Conservation (phyloP, 2,113 vertebrate genomes). For the Atrichornis clamosus region DNA sequence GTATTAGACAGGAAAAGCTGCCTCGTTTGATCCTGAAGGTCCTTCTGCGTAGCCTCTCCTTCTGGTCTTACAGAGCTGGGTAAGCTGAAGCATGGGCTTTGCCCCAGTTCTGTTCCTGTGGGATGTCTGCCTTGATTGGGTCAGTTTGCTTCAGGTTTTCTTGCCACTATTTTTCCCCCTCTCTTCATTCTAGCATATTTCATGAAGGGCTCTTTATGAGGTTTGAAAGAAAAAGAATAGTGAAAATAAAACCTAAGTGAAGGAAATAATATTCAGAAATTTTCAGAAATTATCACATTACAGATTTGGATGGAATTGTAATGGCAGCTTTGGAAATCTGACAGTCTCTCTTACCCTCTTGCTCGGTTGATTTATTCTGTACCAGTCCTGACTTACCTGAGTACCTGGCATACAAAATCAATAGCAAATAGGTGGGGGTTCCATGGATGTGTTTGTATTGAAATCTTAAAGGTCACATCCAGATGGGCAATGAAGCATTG, state of each 20-base stretch:
- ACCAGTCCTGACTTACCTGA: neutral
- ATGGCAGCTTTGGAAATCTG: neutral
- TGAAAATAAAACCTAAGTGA: neutral
- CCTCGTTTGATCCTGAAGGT: neutral
- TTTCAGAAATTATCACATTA: neutral
- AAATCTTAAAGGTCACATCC: neutral
- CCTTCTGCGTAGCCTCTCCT: neutral
- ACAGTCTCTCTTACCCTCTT: neutral
- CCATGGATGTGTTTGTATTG: neutral
- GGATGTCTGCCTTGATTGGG: neutral
- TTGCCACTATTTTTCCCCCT: neutral
- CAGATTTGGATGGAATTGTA: neutral
- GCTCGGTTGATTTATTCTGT: neutral
- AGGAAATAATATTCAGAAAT: neutral
- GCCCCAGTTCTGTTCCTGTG: neutral
- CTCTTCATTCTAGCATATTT: neutral
- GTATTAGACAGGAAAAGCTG: neutral
- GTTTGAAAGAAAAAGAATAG: neutral
- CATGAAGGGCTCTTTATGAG: neutral
- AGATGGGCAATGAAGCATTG: neutral
- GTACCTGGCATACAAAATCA: neutral
- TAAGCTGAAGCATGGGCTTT: neutral
- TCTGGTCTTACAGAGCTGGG: neutral
- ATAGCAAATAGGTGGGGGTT: neutral
- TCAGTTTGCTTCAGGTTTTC: neutral